Conservation (phyloP, 1,140 invertebrate species). For the Orius insidiosus region DNA sequence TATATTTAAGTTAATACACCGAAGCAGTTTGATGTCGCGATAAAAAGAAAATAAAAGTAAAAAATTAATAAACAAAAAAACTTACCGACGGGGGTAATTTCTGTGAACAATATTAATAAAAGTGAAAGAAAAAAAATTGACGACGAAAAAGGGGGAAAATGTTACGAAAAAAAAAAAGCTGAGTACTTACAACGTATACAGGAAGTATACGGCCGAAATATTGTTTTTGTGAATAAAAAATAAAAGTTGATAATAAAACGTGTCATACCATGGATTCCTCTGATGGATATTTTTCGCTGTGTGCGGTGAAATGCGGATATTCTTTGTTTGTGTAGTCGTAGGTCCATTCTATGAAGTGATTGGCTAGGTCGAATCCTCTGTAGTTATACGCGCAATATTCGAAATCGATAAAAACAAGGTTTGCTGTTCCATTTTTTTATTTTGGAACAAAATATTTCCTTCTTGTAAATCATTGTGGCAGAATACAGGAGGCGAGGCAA, state of each 20-base stretch:
- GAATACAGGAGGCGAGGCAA: constrained; percentile 74
- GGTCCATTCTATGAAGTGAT: constrained; percentile 90
- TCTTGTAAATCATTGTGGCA: constrained; percentile 97
- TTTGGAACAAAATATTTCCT: constrained; percentile 41
- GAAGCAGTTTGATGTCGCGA: no score
- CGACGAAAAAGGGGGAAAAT: no score
- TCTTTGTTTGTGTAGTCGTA: constrained; percentile 71
- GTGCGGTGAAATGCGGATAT: constrained; percentile 60
- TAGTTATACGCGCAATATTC: constrained; percentile 92
- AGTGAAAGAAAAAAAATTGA: no score
- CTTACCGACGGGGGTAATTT: no score
- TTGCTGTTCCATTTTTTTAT: background rate
- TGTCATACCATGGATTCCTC: constrained; percentile 57
- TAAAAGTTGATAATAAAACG: constrained; percentile 1
- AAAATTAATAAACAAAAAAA: no score
- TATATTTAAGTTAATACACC: no score
- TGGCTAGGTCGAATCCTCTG: constrained; percentile 85
- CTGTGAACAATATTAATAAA: no score
- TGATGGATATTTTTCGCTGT: constrained; percentile 46
- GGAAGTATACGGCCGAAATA: background rate
- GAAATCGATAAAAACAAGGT: constrained; percentile 70
- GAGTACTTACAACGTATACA: no score
- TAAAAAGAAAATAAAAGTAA: no score
- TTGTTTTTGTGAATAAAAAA: background rate
- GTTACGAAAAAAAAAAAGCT: no score